phyloP scores from a whole-genome alignment of 2,113 vertebrate genomes.

The Odocoileus virginianus region DNA sequence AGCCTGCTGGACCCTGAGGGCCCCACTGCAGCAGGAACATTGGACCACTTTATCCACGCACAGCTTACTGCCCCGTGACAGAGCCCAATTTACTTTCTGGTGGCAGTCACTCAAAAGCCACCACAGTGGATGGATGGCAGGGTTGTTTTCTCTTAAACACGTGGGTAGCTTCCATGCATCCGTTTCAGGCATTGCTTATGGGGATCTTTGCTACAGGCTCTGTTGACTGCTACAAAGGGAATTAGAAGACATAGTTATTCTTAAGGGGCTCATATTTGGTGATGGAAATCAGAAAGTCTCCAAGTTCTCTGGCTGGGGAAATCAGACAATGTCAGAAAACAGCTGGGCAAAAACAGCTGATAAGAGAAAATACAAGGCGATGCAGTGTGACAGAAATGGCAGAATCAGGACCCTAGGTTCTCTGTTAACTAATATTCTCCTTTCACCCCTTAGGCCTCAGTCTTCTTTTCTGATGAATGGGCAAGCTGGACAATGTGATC shows the following conservation, averaged over 20 bases:
- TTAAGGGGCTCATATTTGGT: background rate
- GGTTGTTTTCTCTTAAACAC: background rate
- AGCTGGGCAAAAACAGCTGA: background rate
- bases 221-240: background rate
- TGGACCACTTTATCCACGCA: accelerated
- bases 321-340: background rate
- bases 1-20: accelerated
- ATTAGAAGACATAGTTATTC: background rate
- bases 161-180: background rate
- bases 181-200: background rate
- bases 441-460: background rate
- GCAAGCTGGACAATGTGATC: background rate
- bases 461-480: background rate
- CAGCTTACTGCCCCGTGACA: background rate
- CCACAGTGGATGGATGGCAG: background rate
- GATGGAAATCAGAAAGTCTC: background rate
- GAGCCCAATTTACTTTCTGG: accelerated
- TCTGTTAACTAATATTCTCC: accelerated
- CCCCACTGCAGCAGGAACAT: accelerated
- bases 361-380: background rate
- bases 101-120: background rate
- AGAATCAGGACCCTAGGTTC: background rate
- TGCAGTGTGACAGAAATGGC: accelerated
- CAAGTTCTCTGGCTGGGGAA: background rate
- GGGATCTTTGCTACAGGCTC: background rate